Evolutionary conservation across 2,797 vertebrate genomes (phyloP), one percentile per base, ranked within the genome.

Genomic region (Xenopus petersii): DNA sequence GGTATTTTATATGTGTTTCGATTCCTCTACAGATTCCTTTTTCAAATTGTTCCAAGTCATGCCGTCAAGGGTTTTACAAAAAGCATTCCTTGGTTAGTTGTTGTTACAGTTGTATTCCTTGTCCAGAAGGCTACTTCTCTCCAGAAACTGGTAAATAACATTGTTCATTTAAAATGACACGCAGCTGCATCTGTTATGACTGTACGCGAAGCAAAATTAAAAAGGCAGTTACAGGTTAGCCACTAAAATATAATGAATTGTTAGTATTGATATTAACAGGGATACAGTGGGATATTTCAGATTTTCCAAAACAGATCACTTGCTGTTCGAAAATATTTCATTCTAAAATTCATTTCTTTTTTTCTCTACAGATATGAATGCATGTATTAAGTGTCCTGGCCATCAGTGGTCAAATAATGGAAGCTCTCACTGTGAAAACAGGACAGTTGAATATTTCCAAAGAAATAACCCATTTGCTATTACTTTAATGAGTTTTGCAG

Each of bases 391-490:
- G 0, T 89, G 88, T 75, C 74, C 77, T 1, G 68, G 30, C 0
- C 81, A 49, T 16, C 74, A 64, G 1, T 82, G 81, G 81, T 84
- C 88, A 61, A 67, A 66, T 12, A 47, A 26, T 12, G 82, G 83
- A 2, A 60, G 26, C 48, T 59, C 1, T 12, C 0, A 62, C 4
- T 91, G 88, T 36, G 0, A 30, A 8, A 21, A 51, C n/a, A 65
- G 80, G 74, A 76, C 36, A 30, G 81, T 84, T 21, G 75, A 67
- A 17, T 90, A 63, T 82, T 64, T 88, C 42, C 30, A 12, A 3
- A 90, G 88, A 89, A 64, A 7, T 0, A 64, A 74, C 0, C 17
- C 80, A 46, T 78, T 86, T 72, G 80, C 89, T 30, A 87, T 90
- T 46, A 67, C 59, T 33, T 80, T 89, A 42, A 4, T 83, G 51